Evolutionary conservation across 2,797 vertebrate genomes (phyloP).

Genomic region (Phaenicophaeus curvirostris): DNA sequence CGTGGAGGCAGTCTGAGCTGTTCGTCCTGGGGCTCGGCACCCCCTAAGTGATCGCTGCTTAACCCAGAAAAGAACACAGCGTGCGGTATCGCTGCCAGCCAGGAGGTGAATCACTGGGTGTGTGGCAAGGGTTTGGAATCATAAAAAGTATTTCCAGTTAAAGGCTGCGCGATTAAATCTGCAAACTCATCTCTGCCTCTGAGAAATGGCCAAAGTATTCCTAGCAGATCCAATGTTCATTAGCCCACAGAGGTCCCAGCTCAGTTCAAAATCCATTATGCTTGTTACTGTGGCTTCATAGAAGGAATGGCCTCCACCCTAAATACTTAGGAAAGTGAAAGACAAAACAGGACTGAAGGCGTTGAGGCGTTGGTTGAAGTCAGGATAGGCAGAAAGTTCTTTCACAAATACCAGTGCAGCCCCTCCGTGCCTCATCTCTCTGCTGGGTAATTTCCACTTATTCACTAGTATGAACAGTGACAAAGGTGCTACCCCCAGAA

Average conservation of each 20-base stretch:
- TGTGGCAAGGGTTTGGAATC: background rate
- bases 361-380: background rate
- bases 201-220: background rate
- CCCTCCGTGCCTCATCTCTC: background rate
- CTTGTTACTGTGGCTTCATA: background rate
- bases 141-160: background rate
- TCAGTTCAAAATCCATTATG: background rate
- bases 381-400: background rate
- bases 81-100: background rate
- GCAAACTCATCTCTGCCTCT: background rate
- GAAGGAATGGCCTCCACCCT: background rate
- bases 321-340: background rate
- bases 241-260: background rate
- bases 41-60: background rate
- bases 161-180: background rate
- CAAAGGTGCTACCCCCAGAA: background rate
- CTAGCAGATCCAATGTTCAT: background rate
- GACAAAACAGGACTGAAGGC: background rate
- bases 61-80: background rate
- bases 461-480: background rate
- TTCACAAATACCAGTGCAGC: background rate
- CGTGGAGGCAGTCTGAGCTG: background rate
- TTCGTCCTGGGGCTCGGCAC: background rate
- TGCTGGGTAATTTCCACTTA: background rate
- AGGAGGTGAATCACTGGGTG: background rate